Evolutionary conservation across 64 coral and sea anemone species (phyloP), one percentile per base, ranked within the genome.

Genomic region (Anthopleura sola): DNA sequence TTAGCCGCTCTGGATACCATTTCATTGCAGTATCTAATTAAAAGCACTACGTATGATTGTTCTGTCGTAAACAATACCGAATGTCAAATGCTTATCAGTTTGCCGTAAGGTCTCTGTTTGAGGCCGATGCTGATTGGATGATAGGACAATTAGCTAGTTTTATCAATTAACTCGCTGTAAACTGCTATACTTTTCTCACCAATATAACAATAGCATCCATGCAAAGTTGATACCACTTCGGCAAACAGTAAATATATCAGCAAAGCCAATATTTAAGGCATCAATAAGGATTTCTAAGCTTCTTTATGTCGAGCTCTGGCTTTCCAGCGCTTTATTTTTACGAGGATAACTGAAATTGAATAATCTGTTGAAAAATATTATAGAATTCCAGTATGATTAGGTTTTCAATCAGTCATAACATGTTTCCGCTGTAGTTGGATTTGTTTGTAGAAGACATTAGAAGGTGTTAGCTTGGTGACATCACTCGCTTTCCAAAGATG

Each of bases 161-260:
- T 44, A 79, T 79, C 76, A 79, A 79, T 79, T 79, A 79, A 48
- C 10, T n/a, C 47, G 76, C 20, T 79, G 76, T 79, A 79, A 79
- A 79, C 76, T 79, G 37, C 44, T 44, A 71, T 34, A 31, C n/a
- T 34, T 66, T 66, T 66, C 60, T 24, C 60, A 29, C 60, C 60
- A 26, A n/a, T 71, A 34, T 34, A 32, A 71, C 66, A 71, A 71
- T 71, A 71, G 66, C 13, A 12, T 71, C 66, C 2, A 33, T 71
- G 29, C 29, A 71, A 71, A 71, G 66, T 28, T 34, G 29, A 3
- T 71, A 12, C 5, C n/a, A 71, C 66, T 71, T 34, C 3, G 3
- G 31, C 66, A 71, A 71, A 71, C 29, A 71, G 10, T 71, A 71
- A 71, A 71, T 34, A 71, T 32, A 71, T 14, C n/a, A 32, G n/a